phyloP scores from a whole-genome alignment of 2,113 vertebrate species.

The Cacatua alba region DNA sequence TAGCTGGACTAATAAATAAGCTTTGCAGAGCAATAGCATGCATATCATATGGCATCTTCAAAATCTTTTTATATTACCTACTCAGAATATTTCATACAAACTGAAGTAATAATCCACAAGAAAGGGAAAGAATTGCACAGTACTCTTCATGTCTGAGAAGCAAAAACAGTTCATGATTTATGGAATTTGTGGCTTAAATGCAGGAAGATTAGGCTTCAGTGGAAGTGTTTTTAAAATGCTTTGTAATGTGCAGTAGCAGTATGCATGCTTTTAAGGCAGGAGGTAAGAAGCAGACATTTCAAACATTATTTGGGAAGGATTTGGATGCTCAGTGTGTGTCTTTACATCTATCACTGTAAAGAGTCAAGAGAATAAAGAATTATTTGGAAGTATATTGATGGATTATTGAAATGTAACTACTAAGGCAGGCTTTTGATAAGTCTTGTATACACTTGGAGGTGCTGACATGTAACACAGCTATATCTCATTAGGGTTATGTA shows the following conservation, averaged over 20 bases:
- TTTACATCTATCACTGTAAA: background rate
- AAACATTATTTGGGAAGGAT: background rate
- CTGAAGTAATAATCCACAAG: background rate
- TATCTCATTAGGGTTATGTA: background rate
- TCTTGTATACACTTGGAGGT: background rate
- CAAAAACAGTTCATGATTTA: background rate
- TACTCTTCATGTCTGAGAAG: background rate
- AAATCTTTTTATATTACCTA: background rate
- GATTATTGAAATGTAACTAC: background rate
- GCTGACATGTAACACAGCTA: background rate
- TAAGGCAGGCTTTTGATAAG: background rate
- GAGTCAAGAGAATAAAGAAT: background rate
- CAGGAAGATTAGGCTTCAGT: background rate
- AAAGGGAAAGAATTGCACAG: background rate
- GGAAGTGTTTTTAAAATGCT: background rate
- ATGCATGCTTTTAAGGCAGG: background rate
- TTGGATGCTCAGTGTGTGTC: background rate
- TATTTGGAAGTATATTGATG: slow-evolving; percentile 18
- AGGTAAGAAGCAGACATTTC: background rate
- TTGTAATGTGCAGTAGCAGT: background rate
- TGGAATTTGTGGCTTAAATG: background rate
- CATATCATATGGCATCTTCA: background rate
- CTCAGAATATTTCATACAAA: background rate
- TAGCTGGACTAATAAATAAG: background rate
- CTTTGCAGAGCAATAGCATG: background rate